Evolutionary conservation across 2,888 invertebrate genomes (phyloP), one percentile per base, ranked within the genome.

Genomic region (Choristoneura rosaceana): DNA sequence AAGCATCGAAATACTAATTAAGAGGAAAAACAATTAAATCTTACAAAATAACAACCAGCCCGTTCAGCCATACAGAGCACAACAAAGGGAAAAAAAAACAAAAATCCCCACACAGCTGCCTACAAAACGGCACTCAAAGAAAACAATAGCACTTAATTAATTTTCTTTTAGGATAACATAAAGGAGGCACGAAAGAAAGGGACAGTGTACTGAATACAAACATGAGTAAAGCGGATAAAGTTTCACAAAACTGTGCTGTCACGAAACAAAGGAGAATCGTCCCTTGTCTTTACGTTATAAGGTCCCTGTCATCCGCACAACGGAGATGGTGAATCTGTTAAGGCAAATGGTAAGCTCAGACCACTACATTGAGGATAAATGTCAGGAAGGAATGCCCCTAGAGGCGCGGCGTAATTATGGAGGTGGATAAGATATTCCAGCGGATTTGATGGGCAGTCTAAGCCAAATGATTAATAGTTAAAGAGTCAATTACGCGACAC

Each of bases 61-160:
- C 60, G 73, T 60, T 73, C 64, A 66, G 14, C 66, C 73, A 41
- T 55, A 75, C 64, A 71, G 66, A 66, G 62, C 65, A 70, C 76
- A 74, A 75, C 75, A 74, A 74, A 74, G 69, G 74, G 67, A 73
- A 74, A 75, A 74, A 73, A 74, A 75, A 74, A 73, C 60, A 70
- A 83, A 80, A 83, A 79, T 69, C 78, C 76, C 75, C 80, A 77
- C 77, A 73, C 79, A 79, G 78, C 81, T 78, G 81, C 85, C 82
- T 84, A 86, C 85, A 87, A 87, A 89, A 84, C 81, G 83, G 79
- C 82, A 77, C 83, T 85, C 84, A 81, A 80, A 84, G 79, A 79
- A 82, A 87, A 90, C 88, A 90, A 89, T 85, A 81, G 81, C 83
- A 87, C 88, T 88, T 90, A 91, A 92, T 92, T 91, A 91, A 91